Base-by-base conservation (phyloP, 1,140 invertebrate species). In the Acyrthosiphon pisum region DNA sequence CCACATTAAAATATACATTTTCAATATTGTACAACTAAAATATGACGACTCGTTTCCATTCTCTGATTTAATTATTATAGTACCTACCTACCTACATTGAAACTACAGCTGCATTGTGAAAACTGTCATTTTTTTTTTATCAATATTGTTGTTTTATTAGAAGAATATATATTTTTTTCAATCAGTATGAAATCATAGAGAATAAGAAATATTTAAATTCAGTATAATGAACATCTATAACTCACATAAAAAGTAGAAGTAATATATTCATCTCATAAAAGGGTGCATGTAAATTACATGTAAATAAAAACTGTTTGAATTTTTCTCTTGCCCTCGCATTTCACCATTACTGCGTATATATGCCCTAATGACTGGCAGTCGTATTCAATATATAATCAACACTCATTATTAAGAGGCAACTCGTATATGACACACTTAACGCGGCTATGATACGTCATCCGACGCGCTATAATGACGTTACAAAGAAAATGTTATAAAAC, bases 371-470 rank as follows among this genome's bases (percentile, higher is more conserved):
- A 87, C 84, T 44, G 84, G 22, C 48, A 53, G 46, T 53, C n/a
- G 46, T 89, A 53, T 53, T 53, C 87, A 53, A 89, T n/a, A 37
- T 37, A n/a, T 89, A 53, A 89, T 89, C 48, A 88, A 88, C 30
- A 88, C 46, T 88, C 46, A 88, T 88, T n/a, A 87, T 87, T 88
- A 23, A 88, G n/a, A 88, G 26, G 9, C 20, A 89, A 35, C 60
- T 53, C n/a, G 46, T 23, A 37, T 50, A 37, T 50, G n/a, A 89
- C 18, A 53, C 22, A 37, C 35, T 53, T 53, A 89, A 50, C n/a
- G 35, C 20, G 35, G 87, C 22, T 37, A 37, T 6, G 14, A 76
- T 37, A 53, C n/a, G 48, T 89, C n/a, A 35, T 48, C n/a, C 35
- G 0, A 53, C 3, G 6, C 22, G 7, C 48, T 53, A 35, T 76